These are phyloP conservation scores for Daphoenositta chrysoptera DNA, from an alignment of 2,113 vertebrate genomes.

Conservation along the genomic window DNA sequence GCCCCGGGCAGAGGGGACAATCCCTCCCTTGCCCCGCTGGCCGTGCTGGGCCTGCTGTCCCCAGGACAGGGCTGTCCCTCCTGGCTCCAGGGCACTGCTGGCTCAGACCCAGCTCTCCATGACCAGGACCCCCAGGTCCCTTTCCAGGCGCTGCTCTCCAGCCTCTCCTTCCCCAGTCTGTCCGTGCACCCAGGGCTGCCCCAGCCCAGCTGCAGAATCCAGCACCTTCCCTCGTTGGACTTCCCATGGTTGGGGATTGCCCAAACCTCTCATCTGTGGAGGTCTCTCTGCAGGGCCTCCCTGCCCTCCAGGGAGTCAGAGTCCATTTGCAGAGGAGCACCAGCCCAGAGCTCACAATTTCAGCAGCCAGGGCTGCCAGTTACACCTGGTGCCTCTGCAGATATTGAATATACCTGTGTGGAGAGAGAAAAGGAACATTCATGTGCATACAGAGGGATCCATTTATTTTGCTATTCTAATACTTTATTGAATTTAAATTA, in stretches of 20 bases:
- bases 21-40: not conserved
- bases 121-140: not conserved
- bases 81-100: not conserved
- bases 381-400: rapidly evolving
- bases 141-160: not conserved
- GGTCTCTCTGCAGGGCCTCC: not conserved
- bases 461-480: not conserved
- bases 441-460: not conserved
- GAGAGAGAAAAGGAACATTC: not conserved
- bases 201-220: not conserved
- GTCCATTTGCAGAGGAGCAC: not conserved
- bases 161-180: not conserved
- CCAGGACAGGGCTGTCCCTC: not conserved
- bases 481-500: slow-evolving; percentile 55
- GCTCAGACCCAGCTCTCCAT: not conserved
- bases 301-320: not conserved
- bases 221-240: not conserved
- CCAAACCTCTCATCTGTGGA: not conserved
- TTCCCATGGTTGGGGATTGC: not conserved
- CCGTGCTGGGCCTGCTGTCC: not conserved
- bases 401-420: not conserved
- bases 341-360: not conserved
- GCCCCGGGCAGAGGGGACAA: not conserved
- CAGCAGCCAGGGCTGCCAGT: not conserved
- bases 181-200: not conserved